Evolutionary conservation across 2,888 invertebrate species (phyloP).

Genomic region (Eutolmus rufibarbis): DNA sequence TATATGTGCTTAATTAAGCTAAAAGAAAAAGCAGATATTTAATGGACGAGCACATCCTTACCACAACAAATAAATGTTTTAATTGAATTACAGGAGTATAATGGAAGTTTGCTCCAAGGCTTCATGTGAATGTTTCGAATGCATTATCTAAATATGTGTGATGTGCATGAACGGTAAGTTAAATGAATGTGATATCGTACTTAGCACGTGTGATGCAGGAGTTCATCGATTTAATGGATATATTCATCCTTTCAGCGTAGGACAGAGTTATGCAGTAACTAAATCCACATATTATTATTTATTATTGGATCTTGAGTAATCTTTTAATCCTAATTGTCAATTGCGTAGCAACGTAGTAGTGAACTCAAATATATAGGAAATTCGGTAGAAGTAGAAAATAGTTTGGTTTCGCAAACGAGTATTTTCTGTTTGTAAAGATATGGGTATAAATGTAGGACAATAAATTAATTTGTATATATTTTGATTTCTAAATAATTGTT

Average conservation of each 20-base stretch:
- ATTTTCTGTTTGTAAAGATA: too few species aligned
- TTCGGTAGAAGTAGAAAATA: too few species aligned
- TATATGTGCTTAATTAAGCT: not conserved
- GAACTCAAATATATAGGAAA: too few species aligned
- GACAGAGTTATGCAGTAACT: not conserved
- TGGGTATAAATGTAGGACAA: too few species aligned
- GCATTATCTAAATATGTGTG: not conserved
- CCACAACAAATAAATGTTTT: not conserved
- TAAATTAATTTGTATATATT: too few species aligned
- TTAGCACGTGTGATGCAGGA: not conserved
- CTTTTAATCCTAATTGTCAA: too few species aligned
- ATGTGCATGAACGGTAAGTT: not conserved
- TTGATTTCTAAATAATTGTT: too few species aligned
- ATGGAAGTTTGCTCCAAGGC: not conserved
- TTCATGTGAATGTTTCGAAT: not conserved
- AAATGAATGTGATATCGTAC: not conserved
- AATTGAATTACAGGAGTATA: not conserved
- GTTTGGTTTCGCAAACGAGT: too few species aligned
- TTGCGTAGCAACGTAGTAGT: too few species aligned
- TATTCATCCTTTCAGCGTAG: not conserved
- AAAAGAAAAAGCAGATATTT: not conserved
- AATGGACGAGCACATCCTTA: not conserved
- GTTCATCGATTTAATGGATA: not conserved
- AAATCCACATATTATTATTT: not conserved
- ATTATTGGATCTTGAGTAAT: not conserved